Evolutionary conservation across 2,797 vertebrate genomes (phyloP).

Genomic region (Threskiornis aethiopicus): DNA sequence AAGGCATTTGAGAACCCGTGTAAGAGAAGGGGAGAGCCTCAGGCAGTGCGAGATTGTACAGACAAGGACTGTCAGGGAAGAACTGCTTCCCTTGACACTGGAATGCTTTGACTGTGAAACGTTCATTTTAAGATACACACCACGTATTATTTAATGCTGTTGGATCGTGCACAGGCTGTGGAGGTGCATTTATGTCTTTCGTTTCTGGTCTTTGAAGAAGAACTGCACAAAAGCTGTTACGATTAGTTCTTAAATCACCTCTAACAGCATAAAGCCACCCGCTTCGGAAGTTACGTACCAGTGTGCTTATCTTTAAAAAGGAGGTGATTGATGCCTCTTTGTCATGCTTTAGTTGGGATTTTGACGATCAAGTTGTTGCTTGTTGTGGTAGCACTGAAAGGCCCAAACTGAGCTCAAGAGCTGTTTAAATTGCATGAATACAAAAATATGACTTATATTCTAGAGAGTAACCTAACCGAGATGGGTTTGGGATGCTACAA

Average conservation of each 20-base stretch:
- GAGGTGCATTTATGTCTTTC: background rate
- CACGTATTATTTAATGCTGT: accelerated
- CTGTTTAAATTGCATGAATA: background rate
- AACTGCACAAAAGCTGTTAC: background rate
- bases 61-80: background rate
- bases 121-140: accelerated
- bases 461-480: too few species aligned
- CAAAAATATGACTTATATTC: accelerated
- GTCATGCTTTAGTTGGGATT: background rate
- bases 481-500: background rate
- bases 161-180: too few species aligned
- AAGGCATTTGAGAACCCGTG: background rate
- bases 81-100: accelerated
- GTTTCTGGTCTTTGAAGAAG: background rate
- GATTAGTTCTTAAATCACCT: background rate
- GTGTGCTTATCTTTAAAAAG: background rate
- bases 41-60: accelerated
- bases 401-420: background rate
- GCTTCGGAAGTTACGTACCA: accelerated
- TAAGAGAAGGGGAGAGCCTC: background rate
- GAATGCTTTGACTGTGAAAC: accelerated
- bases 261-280: background rate
- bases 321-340: background rate
- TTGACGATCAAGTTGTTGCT: background rate
- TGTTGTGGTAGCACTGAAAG: background rate